Percentiles rank a stretch among this genome's conserved stretches.
phyloP scores from a whole-genome alignment of 2,797 vertebrate genomes.

The Alfaro cultratus region DNA sequence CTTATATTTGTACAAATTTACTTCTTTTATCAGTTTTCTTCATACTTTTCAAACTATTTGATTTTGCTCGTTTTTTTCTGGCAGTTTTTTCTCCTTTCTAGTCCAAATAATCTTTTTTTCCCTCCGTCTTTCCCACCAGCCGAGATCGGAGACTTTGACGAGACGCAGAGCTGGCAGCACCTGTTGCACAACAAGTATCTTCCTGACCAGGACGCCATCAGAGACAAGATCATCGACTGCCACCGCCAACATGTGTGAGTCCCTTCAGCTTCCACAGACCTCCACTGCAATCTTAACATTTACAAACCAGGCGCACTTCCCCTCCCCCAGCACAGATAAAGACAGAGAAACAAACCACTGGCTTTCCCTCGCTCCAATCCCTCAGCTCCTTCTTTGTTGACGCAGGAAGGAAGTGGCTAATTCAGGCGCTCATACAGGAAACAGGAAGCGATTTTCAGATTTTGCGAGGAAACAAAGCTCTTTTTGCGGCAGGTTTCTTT shows the following conservation, averaged over 20 bases:
- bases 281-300: background rate
- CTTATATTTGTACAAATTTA: background rate
- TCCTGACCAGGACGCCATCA: conserved; percentile 90
- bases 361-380: conserved; percentile 13
- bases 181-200: conserved; percentile 93
- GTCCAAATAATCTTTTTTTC: conserved; percentile 12
- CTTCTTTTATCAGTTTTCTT: background rate
- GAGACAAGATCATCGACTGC: conserved; percentile 92
- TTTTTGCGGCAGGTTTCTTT: conserved; percentile 47
- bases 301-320: background rate
- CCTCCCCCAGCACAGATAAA: background rate
- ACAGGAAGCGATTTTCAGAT: conserved; percentile 77
- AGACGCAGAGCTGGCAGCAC: conserved; percentile 90
- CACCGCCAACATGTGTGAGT: conserved; percentile 92
- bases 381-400: background rate
- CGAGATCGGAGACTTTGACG: conserved; percentile 95
- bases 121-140: conserved; percentile 70
- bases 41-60: background rate
- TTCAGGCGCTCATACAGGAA: conserved; percentile 76
- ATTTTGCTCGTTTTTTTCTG: background rate
- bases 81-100: background rate
- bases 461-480: conserved; percentile 57
- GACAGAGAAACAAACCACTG: conserved; percentile 14
- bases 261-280: background rate
- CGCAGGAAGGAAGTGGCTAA: conserved; percentile 74